Conservation (phyloP, 2,113 vertebrate species). For the Mus pahari region DNA sequence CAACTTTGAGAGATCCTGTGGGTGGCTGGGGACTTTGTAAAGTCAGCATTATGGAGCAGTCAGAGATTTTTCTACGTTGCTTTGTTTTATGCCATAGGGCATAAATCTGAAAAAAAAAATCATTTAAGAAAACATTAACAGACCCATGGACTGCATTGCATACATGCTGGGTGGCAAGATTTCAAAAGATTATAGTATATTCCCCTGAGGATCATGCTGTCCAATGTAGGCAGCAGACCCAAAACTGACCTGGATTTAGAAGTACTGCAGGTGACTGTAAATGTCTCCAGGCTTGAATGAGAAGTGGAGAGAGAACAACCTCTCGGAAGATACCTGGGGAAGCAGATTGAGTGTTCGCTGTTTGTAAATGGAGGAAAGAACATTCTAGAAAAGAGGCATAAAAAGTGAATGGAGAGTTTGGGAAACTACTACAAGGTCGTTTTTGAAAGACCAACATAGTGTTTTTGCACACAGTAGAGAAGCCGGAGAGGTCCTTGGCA, state of each 20-base stretch:
- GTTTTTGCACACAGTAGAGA: not conserved
- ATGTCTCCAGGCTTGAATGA: not conserved
- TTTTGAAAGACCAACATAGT: not conserved
- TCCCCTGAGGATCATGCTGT: not conserved
- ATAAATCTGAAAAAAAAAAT: conserved; percentile 33
- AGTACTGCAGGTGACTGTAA: not conserved
- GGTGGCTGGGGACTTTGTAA: conserved; percentile 67
- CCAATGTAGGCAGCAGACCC: not conserved
- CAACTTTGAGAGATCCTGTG: conserved; percentile 63
- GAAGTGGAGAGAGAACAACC: not conserved
- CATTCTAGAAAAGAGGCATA: not conserved
- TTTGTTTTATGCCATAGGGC: conserved; percentile 35
- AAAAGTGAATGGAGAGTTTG: not conserved
- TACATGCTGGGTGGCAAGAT: conserved; percentile 1
- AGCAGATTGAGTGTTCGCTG: not conserved
- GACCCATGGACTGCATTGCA: not conserved
- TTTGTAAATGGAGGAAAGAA: not conserved
- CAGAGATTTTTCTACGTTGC: conserved; percentile 36
- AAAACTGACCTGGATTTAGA: not conserved
- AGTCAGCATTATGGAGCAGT: conserved; percentile 60
- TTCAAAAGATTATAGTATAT: conserved; percentile 1
- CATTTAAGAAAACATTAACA: conserved; percentile 51
- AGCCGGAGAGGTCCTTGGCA: not conserved
- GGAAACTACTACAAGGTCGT: not conserved
- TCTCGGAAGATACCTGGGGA: not conserved